A percentile compares a stretch with the other conserved stretches of the same genome.
Evolutionary conservation across 2,113 vertebrate species (phyloP).

Genomic region (Tachysurus fulvidraco): DNA sequence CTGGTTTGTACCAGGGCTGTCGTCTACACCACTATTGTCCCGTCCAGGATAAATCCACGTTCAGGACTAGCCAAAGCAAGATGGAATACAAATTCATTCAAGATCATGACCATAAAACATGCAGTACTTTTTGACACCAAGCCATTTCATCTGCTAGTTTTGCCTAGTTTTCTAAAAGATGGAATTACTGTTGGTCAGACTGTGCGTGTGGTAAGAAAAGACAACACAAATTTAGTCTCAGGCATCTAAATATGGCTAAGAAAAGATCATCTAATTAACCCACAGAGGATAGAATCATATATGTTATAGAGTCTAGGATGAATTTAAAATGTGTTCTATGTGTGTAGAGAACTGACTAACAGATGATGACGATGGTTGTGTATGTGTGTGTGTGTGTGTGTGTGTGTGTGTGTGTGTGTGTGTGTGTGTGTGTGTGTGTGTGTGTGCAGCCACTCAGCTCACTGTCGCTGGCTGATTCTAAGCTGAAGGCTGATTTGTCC

Average conservation of each 20-base stretch:
- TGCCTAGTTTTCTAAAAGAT: not conserved
- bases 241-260: not conserved
- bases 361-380: not conserved
- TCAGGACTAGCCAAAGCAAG: not conserved
- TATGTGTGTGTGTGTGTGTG: slow-evolving; percentile 29
- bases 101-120: not conserved
- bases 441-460: slow-evolving; percentile 84
- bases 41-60: too few species aligned
- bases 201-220: not conserved
- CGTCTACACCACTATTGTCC: not conserved
- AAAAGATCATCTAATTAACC: not conserved
- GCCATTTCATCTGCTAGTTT: too few species aligned
- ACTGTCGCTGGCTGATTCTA: slow-evolving; percentile 91
- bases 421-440: slow-evolving; percentile 30
- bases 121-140: too few species aligned
- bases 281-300: not conserved
- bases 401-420: slow-evolving; percentile 31
- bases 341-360: not conserved
- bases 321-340: not conserved
- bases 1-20: too few species aligned
- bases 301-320: not conserved
- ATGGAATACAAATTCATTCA: not conserved
- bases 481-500: slow-evolving; percentile 89
- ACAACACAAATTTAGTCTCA: not conserved
- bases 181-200: not conserved